A percentile compares a stretch with the other conserved stretches of the same genome.
These are phyloP conservation scores for Ivindomyrus marchei DNA, from an alignment of 2,113 vertebrate genomes.

Conservation along the genomic window DNA sequence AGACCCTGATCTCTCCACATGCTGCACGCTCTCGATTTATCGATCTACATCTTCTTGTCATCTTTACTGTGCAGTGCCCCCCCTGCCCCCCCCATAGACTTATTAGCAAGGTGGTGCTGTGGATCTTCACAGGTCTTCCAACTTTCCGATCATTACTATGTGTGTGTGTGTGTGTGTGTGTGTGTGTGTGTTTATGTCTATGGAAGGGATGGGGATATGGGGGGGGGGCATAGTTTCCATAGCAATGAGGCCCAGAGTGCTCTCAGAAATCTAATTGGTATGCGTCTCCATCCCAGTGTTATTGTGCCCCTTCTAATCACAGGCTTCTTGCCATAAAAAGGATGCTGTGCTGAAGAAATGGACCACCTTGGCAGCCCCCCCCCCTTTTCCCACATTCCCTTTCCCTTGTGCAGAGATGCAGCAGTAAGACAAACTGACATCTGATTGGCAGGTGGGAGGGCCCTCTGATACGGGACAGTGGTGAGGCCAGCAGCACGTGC, in stretches of 20 bases:
- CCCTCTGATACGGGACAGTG: background rate
- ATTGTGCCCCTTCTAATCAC: conserved; percentile 87
- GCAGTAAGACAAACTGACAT: background rate
- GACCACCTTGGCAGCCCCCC: conserved; percentile 44
- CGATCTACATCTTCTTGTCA: background rate
- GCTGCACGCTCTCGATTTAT: background rate
- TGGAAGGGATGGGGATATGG: conserved; percentile 13
- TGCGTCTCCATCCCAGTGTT: conserved; percentile 78
- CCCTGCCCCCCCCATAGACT: background rate
- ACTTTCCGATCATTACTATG: conserved; percentile 61
- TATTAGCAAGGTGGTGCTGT: conserved; percentile 74
- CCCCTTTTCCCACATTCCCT: conserved; percentile 18
- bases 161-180: conserved; percentile 7
- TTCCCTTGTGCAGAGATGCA: background rate
- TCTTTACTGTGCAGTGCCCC: background rate
- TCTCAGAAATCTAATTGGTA: conserved; percentile 80
- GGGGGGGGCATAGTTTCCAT: conserved; percentile 71
- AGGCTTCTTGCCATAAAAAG: conserved; percentile 82
- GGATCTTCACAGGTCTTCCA: conserved; percentile 66
- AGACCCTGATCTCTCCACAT: background rate
- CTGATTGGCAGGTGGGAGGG: background rate
- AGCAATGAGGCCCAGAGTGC: conserved; percentile 78
- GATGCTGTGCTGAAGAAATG: conserved; percentile 81
- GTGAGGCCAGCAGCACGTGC: background rate
- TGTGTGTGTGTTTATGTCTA: conserved; percentile 11